A percentile compares a stretch with the other conserved stretches of the same genome.
phyloP scores from a whole-genome alignment of 2,113 vertebrate species.

The Sinocyclocheilus rhinocerous region DNA sequence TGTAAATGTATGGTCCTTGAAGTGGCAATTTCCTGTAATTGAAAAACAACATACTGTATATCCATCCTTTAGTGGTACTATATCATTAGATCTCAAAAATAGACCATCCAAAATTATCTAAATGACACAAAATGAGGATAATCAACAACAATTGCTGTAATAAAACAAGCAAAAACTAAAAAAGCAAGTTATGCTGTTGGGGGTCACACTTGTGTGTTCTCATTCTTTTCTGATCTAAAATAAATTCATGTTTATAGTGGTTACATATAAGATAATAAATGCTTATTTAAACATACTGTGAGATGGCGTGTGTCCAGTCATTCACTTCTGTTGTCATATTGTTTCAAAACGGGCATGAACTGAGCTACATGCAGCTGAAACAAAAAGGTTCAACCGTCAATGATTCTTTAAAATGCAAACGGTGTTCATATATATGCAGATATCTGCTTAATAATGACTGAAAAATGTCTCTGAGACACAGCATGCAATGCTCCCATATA shows the following conservation, averaged over 20 bases:
- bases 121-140: background rate
- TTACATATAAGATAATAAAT: background rate
- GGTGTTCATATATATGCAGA: background rate
- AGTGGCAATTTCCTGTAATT: constrained; percentile 16
- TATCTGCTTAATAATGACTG: background rate
- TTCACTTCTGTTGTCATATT: constrained; percentile 24
- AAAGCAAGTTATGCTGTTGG: background rate
- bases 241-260: background rate
- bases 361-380: constrained; percentile 45
- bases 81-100: constrained; percentile 5
- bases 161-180: background rate
- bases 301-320: constrained; percentile 6
- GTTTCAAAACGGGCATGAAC: constrained; percentile 30
- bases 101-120: background rate
- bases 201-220: background rate
- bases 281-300: background rate
- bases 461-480: background rate
- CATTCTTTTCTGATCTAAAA: background rate
- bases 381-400: constrained; percentile 17
- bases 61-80: background rate
- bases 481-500: background rate
- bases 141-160: background rate
- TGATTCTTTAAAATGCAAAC: background rate
- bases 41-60: constrained; percentile 4
- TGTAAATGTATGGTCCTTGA: background rate